Evolutionary conservation across 2,113 vertebrate genomes (phyloP).

Genomic region (Tauraco erythrolophus): DNA sequence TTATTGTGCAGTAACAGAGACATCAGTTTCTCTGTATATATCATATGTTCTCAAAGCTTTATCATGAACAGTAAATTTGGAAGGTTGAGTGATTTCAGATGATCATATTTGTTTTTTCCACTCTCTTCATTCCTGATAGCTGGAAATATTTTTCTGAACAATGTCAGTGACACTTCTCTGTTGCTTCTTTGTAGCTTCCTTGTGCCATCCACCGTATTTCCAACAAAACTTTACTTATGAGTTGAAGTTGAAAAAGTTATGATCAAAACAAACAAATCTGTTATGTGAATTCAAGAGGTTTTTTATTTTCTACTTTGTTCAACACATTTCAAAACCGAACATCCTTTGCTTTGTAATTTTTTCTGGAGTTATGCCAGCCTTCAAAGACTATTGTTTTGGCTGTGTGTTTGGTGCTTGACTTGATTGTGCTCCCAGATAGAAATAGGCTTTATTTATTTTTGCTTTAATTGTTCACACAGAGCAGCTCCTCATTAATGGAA

Average conservation of each 20-base stretch:
- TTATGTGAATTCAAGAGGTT: background rate
- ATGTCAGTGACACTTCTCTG: background rate
- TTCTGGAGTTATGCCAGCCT: background rate
- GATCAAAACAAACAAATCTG: background rate
- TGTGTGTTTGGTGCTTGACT: background rate
- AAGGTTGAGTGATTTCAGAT: background rate
- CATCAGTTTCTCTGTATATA: background rate
- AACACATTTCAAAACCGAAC: background rate
- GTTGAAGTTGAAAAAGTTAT: background rate
- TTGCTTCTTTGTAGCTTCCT: background rate
- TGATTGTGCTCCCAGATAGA: background rate
- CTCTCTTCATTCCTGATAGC: background rate
- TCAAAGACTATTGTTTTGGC: slow-evolving; percentile 47
- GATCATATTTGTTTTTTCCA: background rate
- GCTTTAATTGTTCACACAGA: background rate
- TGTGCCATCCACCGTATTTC: background rate
- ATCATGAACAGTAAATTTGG: background rate
- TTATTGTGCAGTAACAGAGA: background rate
- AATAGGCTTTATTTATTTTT: slow-evolving; percentile 17
- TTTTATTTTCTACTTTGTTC: slow-evolving; percentile 21
- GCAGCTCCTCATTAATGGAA: background rate
- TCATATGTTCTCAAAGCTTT: background rate
- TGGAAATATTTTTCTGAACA: background rate
- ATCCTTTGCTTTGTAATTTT: slow-evolving; percentile 16
- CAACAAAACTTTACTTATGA: background rate